Evolutionary conservation across 2,113 vertebrate genomes (phyloP), one percentile per base, ranked within the genome.

Genomic region (Aplodontia rufa): DNA sequence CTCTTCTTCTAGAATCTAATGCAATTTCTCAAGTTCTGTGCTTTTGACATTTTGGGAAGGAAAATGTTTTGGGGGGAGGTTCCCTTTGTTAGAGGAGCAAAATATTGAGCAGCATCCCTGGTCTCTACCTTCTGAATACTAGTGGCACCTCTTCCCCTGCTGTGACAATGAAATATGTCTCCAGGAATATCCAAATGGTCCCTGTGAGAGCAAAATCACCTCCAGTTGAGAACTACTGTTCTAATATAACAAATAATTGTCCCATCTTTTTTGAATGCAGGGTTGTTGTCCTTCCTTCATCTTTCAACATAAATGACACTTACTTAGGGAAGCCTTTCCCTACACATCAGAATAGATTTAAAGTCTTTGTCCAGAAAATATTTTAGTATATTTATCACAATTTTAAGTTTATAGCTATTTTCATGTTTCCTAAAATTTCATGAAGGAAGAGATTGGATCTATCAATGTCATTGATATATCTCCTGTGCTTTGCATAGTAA

Each of bases 341-440:
- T 84, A 35, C 10, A 19, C 40, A 91, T 49, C 14, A 72, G 51
- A 51, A 35, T 74, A 68, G 3, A 37, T 76, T 90, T 85, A 76
- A 81, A 30, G 35, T 1, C 75, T n/a, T n/a, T n/a, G n/a, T n/a
- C n/a, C n/a, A n/a, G n/a, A n/a, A n/a, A n/a, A n/a, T n/a, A n/a
- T n/a, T n/a, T 96, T 28, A 64, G 45, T 11, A 80, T 47, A 79
- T 17, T 87, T 45, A 75, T 69, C 60, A 76, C 7, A 58, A 72
- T 84, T 91, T 95, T 64, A 60, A 96, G 76, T 89, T 80, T 79
- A 87, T 5, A 81, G 13, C 6, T 47, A 71, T 93, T 89, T 42
- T 91, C 78, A 3, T 96, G n/a, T 94, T 37, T 91, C 22, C 89
- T 96, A 51, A 83, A 89, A 79, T 93, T 95, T 37, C 30, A 79